A percentile compares a stretch with the other conserved stretches of the same genome.
Conservation (phyloP, 2,888 invertebrate species). For the Sarcophaga carnaria region DNA sequence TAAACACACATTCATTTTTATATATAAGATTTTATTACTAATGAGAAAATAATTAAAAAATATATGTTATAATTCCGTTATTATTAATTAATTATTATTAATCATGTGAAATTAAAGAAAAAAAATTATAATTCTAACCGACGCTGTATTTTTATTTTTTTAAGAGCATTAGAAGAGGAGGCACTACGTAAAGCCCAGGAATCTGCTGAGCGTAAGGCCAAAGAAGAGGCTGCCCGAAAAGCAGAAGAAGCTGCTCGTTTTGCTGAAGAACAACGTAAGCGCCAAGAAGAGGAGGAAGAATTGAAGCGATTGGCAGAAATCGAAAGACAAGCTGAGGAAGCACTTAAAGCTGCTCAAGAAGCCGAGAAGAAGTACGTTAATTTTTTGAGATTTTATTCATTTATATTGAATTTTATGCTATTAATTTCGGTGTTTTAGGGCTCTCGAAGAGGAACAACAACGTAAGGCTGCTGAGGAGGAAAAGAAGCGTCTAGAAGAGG, state of each 20-base stretch:
- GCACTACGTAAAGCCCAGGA: slow-evolving; percentile 84
- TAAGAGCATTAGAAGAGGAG: slow-evolving; percentile 84
- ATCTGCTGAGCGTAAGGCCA: slow-evolving; percentile 80
- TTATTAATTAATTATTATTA: too few relatives aligned
- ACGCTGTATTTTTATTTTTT: too few relatives aligned
- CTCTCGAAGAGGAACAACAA: slow-evolving; percentile 80
- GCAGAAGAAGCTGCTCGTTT: slow-evolving; percentile 81
- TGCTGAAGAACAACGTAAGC: slow-evolving; percentile 78
- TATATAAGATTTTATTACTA: too few relatives aligned
- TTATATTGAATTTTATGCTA: not conserved
- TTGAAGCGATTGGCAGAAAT: slow-evolving; percentile 79
- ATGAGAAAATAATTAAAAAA: too few relatives aligned
- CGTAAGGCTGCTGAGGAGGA: slow-evolving; percentile 81
- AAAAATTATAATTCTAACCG: too few relatives aligned
- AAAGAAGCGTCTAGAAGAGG: slow-evolving; percentile 80
- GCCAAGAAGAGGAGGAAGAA: slow-evolving; percentile 52
- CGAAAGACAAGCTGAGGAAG: slow-evolving; percentile 82
- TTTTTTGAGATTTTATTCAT: not conserved
- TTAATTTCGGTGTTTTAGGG: slow-evolving; percentile 66
- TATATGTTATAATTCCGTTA: too few relatives aligned
- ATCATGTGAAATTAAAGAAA: too few relatives aligned
- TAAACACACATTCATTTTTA: too few relatives aligned
- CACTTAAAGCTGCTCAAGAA: slow-evolving; percentile 77
- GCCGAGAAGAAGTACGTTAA: slow-evolving; percentile 81
- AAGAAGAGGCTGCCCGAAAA: slow-evolving; percentile 73